Evolutionary conservation across 2,797 vertebrate genomes (phyloP), one percentile per base, ranked within the genome.

Genomic region (Taenioides sp.): DNA sequence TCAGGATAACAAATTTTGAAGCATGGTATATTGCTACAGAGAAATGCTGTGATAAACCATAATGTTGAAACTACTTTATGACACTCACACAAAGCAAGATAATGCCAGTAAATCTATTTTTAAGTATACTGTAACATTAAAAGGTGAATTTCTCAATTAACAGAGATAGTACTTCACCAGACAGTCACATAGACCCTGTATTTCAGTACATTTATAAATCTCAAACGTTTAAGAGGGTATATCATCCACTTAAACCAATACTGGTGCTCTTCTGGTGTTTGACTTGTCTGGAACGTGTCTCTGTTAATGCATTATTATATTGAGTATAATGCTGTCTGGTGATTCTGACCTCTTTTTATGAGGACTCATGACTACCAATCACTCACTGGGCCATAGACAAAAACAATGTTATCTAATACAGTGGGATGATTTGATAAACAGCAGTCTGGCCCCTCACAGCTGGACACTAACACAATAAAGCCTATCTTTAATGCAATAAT

Each of bases 401-500:
- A 18, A 60, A 37, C 5, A 22, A 7, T 20, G 1, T 74, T 63
- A 73, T 72, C 52, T 7, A 57, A 50, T 72, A 75, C 52, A 73
- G 73, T 11, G 16, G 31, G 54, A 18, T 37, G 47, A 74, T 69
- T 83, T 63, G 18, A 84, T 80, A 65, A 82, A 84, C 66, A 71
- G 9, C 1, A 25, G 70, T 22, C 20, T 80, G 76, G 67, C 62
- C 60, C 79, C 2, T 28, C n/a, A 0, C 69, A 69, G 71, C 50
- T 65, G 43, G 76, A 73, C 67, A 40, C 59, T 79, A 87, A 87
- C 66, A 74, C 65, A 82, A 86, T 86, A 76, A 80, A 67, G 67
- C 76, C 63, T 47, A 72, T 83, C 67, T 83, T 83, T 76, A 87
- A 88, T 80, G 75, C 77, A 88, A 80, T 83, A 81, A 81, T 69